phyloP scores from a whole-genome alignment of 1,140 invertebrate species.

The Cardiocondyla obscurior region DNA sequence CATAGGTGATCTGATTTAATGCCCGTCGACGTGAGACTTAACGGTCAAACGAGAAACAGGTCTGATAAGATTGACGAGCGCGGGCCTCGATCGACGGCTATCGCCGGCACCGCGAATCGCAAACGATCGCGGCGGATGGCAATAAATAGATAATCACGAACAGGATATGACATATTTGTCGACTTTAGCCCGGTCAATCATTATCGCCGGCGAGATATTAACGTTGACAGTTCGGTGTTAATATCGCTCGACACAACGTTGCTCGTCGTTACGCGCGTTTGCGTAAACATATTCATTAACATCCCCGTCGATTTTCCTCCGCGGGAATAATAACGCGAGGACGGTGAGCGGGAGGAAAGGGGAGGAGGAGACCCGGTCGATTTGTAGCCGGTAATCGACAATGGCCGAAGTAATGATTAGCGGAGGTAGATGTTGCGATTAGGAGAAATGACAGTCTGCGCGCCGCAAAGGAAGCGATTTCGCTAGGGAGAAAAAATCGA shows the following conservation, averaged over 20 bases:
- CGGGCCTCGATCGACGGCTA: neutral
- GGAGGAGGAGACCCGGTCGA: neutral
- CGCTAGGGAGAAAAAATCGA: constrained; percentile 30
- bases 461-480: constrained; percentile 38
- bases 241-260: constrained; percentile 1
- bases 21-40: neutral
- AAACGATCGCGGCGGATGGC: neutral
- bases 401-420: constrained; percentile 10
- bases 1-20: constrained; percentile 27
- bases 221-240: constrained; percentile 21
- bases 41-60: constrained; percentile 13
- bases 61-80: constrained; percentile 31
- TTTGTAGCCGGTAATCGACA: neutral
- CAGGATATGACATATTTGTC: neutral
- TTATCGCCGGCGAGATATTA: constrained; percentile 1
- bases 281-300: constrained; percentile 3
- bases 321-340: constrained; percentile 7
- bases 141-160: constrained; percentile 32
- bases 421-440: constrained; percentile 18
- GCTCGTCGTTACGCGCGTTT: neutral
- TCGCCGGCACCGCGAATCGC: neutral
- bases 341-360: neutral
- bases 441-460: constrained; percentile 35
- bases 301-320: neutral
- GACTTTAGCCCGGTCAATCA: neutral